Evolutionary conservation across 2,797 vertebrate species (phyloP).

Genomic region (Vipera latastei): DNA sequence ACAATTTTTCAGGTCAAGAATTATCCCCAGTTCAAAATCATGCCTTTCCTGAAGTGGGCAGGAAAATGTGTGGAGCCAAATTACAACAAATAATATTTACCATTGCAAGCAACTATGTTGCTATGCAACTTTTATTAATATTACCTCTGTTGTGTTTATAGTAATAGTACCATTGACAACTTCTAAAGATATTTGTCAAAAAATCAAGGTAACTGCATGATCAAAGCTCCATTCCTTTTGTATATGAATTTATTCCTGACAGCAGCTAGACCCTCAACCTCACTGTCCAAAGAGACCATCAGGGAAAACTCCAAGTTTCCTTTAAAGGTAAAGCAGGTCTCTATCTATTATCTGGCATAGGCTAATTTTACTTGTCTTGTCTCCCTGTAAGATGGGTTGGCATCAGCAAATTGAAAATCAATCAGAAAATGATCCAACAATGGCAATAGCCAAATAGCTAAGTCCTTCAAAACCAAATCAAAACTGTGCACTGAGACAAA

Average conservation of each 20-base stretch:
- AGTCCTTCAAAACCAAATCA: not conserved
- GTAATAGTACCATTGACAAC: not conserved
- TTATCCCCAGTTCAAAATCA: not conserved
- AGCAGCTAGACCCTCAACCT: not conserved
- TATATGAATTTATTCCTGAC: not conserved
- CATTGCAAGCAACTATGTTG: not conserved
- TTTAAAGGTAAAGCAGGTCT: not conserved
- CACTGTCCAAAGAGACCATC: not conserved
- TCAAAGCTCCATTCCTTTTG: not conserved
- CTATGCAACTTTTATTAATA: not conserved
- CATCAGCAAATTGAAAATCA: not conserved
- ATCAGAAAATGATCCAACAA: not conserved
- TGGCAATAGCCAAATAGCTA: not conserved
- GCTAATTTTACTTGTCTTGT: not conserved
- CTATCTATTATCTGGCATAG: not conserved
- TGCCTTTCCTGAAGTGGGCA: not conserved
- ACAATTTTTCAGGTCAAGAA: not conserved
- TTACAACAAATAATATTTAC: not conserved
- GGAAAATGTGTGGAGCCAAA: not conserved
- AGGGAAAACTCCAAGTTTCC: not conserved
- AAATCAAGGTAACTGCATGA: not conserved
- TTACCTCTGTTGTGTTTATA: not conserved
- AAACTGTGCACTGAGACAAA: not conserved
- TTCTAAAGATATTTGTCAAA: not conserved
- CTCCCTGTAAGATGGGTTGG: not conserved